These are phyloP conservation scores for Stomatorhinus walkeri DNA, from an alignment of 2,797 vertebrate genomes.

Conservation along the genomic window DNA sequence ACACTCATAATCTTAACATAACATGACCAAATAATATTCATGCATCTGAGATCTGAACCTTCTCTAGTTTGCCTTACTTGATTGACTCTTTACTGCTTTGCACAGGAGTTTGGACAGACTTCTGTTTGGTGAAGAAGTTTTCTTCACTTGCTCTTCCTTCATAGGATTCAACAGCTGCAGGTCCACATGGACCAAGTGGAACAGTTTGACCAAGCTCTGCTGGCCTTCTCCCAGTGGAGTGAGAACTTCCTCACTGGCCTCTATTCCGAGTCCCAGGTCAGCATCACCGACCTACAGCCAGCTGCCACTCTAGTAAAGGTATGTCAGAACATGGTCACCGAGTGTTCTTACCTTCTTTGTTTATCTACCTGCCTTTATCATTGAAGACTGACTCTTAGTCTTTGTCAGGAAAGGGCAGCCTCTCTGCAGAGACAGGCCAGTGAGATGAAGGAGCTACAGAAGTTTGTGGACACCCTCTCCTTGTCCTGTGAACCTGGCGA, in stretches of 20 bases:
- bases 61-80: neutral
- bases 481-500: constrained; percentile 64
- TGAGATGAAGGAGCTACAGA: constrained; percentile 59
- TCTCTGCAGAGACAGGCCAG: constrained; percentile 60
- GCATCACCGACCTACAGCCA: constrained; percentile 61
- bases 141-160: neutral
- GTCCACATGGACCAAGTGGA: constrained; percentile 65
- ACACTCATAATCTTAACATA: neutral
- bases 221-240: constrained; percentile 75
- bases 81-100: neutral
- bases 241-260: constrained; percentile 75
- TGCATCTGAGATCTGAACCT: neutral
- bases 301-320: constrained; percentile 72
- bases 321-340: constrained; percentile 18
- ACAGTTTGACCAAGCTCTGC: constrained; percentile 73
- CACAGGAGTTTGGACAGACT: neutral
- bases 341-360: neutral
- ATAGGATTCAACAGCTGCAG: constrained; percentile 70
- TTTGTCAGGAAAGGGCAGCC: constrained; percentile 65
- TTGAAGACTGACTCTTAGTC: neutral
- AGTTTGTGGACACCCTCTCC: constrained; percentile 60
- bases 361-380: neutral
- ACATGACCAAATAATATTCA: neutral
- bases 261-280: constrained; percentile 73
- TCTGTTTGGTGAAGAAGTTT: neutral